Evolutionary conservation across 2,113 vertebrate species (phyloP).

Genomic region (Bujurquina vittata): DNA sequence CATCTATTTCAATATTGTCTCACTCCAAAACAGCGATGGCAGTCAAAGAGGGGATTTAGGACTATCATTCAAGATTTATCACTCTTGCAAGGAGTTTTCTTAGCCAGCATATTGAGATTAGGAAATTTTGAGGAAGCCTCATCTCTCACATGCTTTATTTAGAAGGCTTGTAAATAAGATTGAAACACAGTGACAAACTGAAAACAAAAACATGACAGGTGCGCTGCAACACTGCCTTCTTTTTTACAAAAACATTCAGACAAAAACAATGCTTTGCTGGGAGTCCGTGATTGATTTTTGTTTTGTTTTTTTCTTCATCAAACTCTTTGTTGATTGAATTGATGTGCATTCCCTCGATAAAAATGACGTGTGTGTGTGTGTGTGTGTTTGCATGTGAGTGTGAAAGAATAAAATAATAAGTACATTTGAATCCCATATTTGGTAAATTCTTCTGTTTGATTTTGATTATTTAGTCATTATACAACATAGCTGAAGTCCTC

Average conservation of each 20-base stretch:
- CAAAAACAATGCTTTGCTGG: background rate
- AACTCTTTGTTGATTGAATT: background rate
- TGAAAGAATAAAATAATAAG: no score
- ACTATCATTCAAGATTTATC: background rate
- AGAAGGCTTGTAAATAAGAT: background rate
- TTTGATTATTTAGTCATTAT: background rate
- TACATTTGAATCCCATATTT: no score
- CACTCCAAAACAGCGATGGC: background rate
- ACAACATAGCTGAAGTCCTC: background rate
- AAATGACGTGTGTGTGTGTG: background rate
- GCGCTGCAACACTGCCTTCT: no score
- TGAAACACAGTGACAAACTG: background rate
- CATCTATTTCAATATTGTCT: conserved; percentile 38
- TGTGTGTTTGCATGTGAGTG: no score
- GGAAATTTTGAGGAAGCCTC: no score
- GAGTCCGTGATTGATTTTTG: background rate
- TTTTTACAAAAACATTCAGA: background rate
- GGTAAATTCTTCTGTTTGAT: no score
- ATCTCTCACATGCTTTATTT: background rate
- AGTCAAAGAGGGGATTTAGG: background rate
- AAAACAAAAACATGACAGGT: background rate
- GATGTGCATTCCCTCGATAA: background rate
- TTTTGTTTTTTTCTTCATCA: background rate
- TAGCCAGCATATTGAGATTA: background rate
- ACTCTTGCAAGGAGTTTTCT: background rate